Percentiles rank a stretch among this genome's conserved stretches.
Evolutionary conservation across 2,888 invertebrate genomes (phyloP).

Genomic region (Autographa gamma): DNA sequence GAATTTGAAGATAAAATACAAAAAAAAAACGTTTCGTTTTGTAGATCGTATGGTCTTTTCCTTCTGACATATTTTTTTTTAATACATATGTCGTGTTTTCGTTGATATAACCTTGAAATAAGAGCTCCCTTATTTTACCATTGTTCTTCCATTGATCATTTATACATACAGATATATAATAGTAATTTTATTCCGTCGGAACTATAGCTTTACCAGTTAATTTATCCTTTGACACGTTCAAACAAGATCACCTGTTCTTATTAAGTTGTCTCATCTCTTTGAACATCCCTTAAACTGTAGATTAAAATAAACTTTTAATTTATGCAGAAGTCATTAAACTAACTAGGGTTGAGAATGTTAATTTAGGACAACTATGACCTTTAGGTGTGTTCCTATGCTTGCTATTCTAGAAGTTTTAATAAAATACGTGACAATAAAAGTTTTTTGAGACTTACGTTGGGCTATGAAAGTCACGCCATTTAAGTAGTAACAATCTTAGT

Average conservation of each 20-base stretch:
- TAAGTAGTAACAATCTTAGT: too few species aligned
- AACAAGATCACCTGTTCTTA: background rate
- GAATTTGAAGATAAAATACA: too few species aligned
- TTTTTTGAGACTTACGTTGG: slow-evolving; percentile 42
- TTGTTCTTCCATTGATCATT: too few species aligned
- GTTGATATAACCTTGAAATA: too few species aligned
- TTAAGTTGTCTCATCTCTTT: background rate
- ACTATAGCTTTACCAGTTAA: too few species aligned
- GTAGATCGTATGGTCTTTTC: too few species aligned
- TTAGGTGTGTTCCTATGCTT: slow-evolving; percentile 11
- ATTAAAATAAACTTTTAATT: slow-evolving; percentile 29
- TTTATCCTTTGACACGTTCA: background rate
- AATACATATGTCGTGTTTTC: too few species aligned
- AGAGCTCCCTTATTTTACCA: too few species aligned
- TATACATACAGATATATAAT: too few species aligned
- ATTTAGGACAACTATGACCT: slow-evolving; percentile 31
- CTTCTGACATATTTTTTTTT: too few species aligned
- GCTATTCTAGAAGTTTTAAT: slow-evolving; percentile 55
- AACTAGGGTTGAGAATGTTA: slow-evolving; percentile 19
- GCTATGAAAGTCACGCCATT: slow-evolving; percentile 20
- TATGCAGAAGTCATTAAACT: slow-evolving; percentile 41
- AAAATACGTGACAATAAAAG: slow-evolving; percentile 66
- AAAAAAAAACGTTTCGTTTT: too few species aligned
- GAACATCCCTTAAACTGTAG: slow-evolving; percentile 7
- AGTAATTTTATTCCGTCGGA: too few species aligned